phyloP scores from a whole-genome alignment of 2,113 vertebrate genomes.

The Pipra filicauda region DNA sequence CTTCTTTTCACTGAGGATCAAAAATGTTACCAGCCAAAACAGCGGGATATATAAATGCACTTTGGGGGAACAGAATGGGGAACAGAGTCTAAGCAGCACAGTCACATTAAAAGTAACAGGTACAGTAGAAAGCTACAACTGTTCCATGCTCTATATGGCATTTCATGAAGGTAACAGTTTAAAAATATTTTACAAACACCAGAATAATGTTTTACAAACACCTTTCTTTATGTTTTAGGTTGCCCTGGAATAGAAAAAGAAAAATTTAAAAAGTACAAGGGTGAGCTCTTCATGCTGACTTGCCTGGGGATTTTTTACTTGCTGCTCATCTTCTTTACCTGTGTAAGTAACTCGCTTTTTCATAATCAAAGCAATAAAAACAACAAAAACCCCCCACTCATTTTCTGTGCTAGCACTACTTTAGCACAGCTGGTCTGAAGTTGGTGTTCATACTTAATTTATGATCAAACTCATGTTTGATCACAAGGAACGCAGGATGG shows the following conservation, averaged over 20 bases:
- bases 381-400: background rate
- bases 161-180: background rate
- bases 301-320: slow-evolving; percentile 75
- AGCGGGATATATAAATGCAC: slow-evolving; percentile 64
- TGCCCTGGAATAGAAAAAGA: slow-evolving; percentile 49
- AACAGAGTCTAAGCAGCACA: slow-evolving; percentile 34
- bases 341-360: slow-evolving; percentile 70
- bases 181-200: background rate
- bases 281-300: slow-evolving; percentile 69
- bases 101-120: slow-evolving; percentile 73
- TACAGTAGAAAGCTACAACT: slow-evolving; percentile 25
- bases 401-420: background rate
- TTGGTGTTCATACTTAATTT: background rate
- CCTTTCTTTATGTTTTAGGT: slow-evolving; percentile 56
- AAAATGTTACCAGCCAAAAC: slow-evolving; percentile 28
- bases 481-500: background rate
- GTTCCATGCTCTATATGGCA: rapidly evolving
- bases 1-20: slow-evolving; percentile 64
- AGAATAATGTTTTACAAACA: background rate
- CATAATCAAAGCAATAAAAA: background rate
- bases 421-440: background rate
- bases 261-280: slow-evolving; percentile 65
- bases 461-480: background rate
- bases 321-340: slow-evolving; percentile 78
- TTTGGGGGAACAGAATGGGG: slow-evolving; percentile 6